Evolutionary conservation across 2,888 invertebrate genomes (phyloP).

Genomic region (Anoncus sp.): DNA sequence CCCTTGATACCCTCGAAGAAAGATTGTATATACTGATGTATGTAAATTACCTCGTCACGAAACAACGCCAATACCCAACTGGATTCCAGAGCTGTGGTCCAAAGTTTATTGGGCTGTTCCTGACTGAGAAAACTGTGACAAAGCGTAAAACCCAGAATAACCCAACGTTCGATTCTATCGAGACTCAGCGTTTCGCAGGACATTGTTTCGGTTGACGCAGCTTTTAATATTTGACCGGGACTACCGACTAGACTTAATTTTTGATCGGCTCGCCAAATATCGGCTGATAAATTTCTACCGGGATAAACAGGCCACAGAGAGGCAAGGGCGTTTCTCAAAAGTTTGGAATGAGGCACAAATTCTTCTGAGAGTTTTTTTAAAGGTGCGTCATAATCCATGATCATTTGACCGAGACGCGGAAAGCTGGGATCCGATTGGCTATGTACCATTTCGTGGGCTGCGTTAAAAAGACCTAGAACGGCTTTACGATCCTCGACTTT

Average conservation of each 20-base stretch:
- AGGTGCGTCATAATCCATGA: slow-evolving; percentile 98
- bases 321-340: slow-evolving; percentile 93
- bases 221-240: slow-evolving; percentile 97
- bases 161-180: slow-evolving; percentile 98
- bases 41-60: slow-evolving; percentile 98
- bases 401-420: slow-evolving; percentile 98
- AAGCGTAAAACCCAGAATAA: slow-evolving; percentile 96
- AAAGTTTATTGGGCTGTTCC: slow-evolving; percentile 93
- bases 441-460: slow-evolving; percentile 98
- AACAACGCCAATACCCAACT: slow-evolving; percentile 98
- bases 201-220: slow-evolving; percentile 97
- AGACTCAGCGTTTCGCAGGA: slow-evolving; percentile 99
- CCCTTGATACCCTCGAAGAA: slow-evolving; percentile 99
- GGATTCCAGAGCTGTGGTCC: slow-evolving; percentile 95
- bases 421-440: slow-evolving; percentile 96
- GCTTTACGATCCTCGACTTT: slow-evolving; percentile 99
- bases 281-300: slow-evolving; percentile 95
- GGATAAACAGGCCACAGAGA: slow-evolving; percentile 95
- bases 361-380: slow-evolving; percentile 98
- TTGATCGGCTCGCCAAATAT: slow-evolving; percentile 97
- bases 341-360: slow-evolving; percentile 96
- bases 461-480: slow-evolving; percentile 98
- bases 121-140: slow-evolving; percentile 94
- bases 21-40: slow-evolving; percentile 95
- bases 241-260: slow-evolving; percentile 97